Evolutionary conservation across 2,888 invertebrate genomes (phyloP), one percentile per base, ranked within the genome.

Genomic region (Tetragonula carbonaria): DNA sequence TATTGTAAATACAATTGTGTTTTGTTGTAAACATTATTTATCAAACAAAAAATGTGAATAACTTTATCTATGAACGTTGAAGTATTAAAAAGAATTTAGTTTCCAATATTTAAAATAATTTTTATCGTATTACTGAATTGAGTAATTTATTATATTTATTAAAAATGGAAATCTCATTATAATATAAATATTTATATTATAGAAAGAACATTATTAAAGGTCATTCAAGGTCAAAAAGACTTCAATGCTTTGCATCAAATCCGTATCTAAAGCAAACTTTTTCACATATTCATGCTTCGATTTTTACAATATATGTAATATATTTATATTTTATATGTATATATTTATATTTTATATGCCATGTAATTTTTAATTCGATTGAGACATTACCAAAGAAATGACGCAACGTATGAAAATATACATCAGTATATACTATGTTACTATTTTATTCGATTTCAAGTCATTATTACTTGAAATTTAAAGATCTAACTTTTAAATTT

Each of bases 211-310:
- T 53, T 78, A 67, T 78, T 78, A 78, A 86, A 91, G 92, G 92
- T 92, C 91, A 82, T 50, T 68, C 89, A 92, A 92, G 92, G 92
- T 92, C 89, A 88, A 83, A 86, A 67, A 74, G 70, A 55, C 23
- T 21, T 74, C 63, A 21, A 51, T 51, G 53, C 23, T 59, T 57
- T n/a, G 66, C 72, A 59, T 33, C 21, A 55, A 72, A 14, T 50
- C 63, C 65, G 72, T 72, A 73, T 82, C 84, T 77, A 78, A 83
- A 21, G 59, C 13, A 71, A 80, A 75, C 77, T 85, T 76, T 16
- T 45, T 38, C 80, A 71, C 53, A 57, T 78, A 73, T 13, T 45
- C 13, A 6, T 11, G 16, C 57, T 63, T 57, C 45, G 3, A 18
- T 5, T 16, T 73, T 55, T 65, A 16, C 5, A n/a, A 68, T 72